Evolutionary conservation across 2,888 invertebrate genomes (phyloP).

Genomic region (Machimus rusticus): DNA sequence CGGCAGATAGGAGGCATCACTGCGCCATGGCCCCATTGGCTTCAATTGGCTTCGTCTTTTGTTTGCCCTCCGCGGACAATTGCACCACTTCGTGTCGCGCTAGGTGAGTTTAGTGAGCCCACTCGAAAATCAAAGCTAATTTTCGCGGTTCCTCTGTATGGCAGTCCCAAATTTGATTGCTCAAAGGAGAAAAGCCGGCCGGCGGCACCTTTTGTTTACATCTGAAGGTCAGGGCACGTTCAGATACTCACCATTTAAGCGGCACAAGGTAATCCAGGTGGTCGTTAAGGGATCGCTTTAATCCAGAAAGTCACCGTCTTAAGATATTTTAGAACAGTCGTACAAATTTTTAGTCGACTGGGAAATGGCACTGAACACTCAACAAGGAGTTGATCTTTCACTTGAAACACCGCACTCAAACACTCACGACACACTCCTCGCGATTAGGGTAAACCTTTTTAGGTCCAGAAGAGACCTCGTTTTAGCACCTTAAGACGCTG

Average conservation of each 20-base stretch:
- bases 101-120: not conserved
- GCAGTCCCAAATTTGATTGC: not conserved
- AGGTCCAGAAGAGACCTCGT: not conserved
- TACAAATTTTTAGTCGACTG: not conserved
- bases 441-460: not conserved
- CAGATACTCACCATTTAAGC: not conserved
- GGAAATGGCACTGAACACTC: not conserved
- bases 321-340: not conserved
- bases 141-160: not conserved
- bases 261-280: not conserved
- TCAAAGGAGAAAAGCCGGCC: not conserved
- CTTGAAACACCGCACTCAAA: not conserved
- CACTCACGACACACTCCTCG: not conserved
- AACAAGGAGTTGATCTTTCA: not conserved
- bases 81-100: not conserved
- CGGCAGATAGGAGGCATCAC: not conserved
- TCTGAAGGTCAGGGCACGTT: not conserved
- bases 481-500: not conserved
- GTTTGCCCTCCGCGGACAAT: not conserved
- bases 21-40: not conserved
- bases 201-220: not conserved
- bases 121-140: not conserved
- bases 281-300: not conserved
- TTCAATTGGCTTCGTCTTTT: not conserved
- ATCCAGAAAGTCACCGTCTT: not conserved